Base-by-base conservation (phyloP, 2,797 vertebrate genomes). In the Mastacembelus armatus region DNA sequence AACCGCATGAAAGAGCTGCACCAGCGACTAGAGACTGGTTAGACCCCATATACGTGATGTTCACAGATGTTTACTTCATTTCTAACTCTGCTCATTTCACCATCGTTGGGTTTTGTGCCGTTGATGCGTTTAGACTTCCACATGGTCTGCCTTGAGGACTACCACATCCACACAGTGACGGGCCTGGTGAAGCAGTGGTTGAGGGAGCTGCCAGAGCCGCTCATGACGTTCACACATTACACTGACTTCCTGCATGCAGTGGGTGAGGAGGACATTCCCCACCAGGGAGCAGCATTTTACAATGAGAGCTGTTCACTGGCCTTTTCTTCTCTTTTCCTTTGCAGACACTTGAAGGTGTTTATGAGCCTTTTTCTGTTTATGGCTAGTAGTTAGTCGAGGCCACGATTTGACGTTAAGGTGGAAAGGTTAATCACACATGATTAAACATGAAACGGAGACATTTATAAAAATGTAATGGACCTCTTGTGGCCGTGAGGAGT, bases 161-260 rank as follows among this genome's bases (percentile, higher is more conserved):
- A 97, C 66, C 96, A 97, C 66, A 97, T 98, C 85, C 98, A 99
- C 66, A 96, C 98, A 0, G 95, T 99, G 72, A 97, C 98, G 0
- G 98, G 98, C 3, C 93, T 99, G 81, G 92, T 99, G 10, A 99
- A 99, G 75, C 97, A 98, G 80, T 99, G 98, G 98, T 84, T 99
- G 6, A 90, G 98, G 52, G 98, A 99, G 66, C 85, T 99, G 16
- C 96, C 98, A 0, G 98, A 99, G 55, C 98, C 98, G 0, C 93
- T 99, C 10, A 97, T 99, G 98, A 97, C 97, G 15, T 98, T 98
- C 10, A 94, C 89, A 0, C 95, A 96, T 89, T 99, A 99, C 73
- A 94, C 75, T 0, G 96, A 99, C 74, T 99, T 99, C 81, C 95
- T 99, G 40, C 94, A 93, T 39, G 94, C 98, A 4, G 96, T 98